These are phyloP conservation scores for Drosophila nr. medialis DNA, from an alignment of 2,888 invertebrate genomes.

Conservation along the genomic window DNA sequence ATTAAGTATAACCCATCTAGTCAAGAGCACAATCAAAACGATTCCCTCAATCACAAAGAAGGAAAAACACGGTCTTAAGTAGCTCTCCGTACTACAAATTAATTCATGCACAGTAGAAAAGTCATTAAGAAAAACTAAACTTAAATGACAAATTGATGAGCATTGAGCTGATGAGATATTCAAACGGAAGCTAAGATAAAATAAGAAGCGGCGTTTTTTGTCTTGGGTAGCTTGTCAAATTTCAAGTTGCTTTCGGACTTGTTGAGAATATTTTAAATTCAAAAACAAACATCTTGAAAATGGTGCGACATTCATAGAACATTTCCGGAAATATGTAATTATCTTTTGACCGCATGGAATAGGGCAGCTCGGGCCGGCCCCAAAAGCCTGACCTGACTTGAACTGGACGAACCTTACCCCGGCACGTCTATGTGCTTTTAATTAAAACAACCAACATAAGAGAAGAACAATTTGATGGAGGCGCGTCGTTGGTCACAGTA, in stretches of 20 bases:
- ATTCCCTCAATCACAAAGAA: neutral
- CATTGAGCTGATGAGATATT: neutral
- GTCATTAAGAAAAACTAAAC: neutral
- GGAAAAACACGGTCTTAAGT: neutral
- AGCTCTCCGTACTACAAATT: neutral
- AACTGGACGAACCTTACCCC: conserved; percentile 1
- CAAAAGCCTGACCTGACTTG: neutral
- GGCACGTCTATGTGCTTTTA: conserved; percentile 62
- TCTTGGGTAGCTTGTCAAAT: neutral
- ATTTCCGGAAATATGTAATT: conserved; percentile 2
- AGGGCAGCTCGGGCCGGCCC: neutral
- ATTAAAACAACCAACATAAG: conserved; percentile 61
- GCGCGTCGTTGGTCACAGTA: conserved; percentile 8
- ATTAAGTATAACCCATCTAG: neutral
- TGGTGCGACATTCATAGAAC: neutral
- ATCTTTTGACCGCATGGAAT: conserved; percentile 3
- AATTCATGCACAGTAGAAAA: neutral
- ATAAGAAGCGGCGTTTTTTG: neutral
- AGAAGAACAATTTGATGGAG: conserved; percentile 23
- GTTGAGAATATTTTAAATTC: neutral
- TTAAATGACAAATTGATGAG: conserved; percentile 3
- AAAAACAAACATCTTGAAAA: neutral
- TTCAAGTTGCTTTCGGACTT: neutral
- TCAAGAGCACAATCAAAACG: neutral
- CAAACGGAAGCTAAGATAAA: neutral